These are phyloP conservation scores for Oligia strigilis DNA, from an alignment of 2,888 invertebrate genomes.

Conservation along the genomic window DNA sequence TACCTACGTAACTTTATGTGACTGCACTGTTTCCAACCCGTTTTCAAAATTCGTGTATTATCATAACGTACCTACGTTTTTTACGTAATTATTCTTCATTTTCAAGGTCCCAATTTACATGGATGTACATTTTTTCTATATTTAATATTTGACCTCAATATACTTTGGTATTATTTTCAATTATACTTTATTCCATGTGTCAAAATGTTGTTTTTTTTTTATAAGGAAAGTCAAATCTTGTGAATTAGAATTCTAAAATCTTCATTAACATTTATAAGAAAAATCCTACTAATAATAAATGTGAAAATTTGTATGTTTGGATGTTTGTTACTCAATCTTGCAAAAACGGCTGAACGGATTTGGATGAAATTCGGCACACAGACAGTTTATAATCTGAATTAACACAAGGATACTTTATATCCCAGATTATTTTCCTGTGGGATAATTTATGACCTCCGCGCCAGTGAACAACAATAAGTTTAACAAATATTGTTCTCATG, in stretches of 20 bases:
- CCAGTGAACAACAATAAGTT: too few relatives aligned
- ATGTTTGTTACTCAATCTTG: too few relatives aligned
- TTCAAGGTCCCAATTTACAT: conserved; percentile 36
- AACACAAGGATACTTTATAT: too few relatives aligned
- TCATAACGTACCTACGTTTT: conserved; percentile 9
- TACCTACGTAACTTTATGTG: not conserved
- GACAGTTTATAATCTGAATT: too few relatives aligned
- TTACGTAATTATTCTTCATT: conserved; percentile 33
- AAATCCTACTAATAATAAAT: too few relatives aligned
- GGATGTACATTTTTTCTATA: conserved; percentile 36
- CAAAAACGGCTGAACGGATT: too few relatives aligned
- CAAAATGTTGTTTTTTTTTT: not conserved
- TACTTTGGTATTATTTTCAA: conserved; percentile 12
- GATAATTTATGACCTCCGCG: too few relatives aligned
- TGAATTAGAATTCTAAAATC: not conserved
- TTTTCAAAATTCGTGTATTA: conserved; percentile 31
- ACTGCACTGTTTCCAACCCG: not conserved
- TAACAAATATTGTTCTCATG: not conserved
- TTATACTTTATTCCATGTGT: not conserved
- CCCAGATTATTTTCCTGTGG: too few relatives aligned
- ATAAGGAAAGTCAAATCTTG: not conserved
- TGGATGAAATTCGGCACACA: too few relatives aligned
- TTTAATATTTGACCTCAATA: conserved; percentile 47
- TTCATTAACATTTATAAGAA: not conserved
- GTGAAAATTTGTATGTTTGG: too few relatives aligned